phyloP scores from a whole-genome alignment of 2,797 vertebrate species.

The Characodon lateralis region DNA sequence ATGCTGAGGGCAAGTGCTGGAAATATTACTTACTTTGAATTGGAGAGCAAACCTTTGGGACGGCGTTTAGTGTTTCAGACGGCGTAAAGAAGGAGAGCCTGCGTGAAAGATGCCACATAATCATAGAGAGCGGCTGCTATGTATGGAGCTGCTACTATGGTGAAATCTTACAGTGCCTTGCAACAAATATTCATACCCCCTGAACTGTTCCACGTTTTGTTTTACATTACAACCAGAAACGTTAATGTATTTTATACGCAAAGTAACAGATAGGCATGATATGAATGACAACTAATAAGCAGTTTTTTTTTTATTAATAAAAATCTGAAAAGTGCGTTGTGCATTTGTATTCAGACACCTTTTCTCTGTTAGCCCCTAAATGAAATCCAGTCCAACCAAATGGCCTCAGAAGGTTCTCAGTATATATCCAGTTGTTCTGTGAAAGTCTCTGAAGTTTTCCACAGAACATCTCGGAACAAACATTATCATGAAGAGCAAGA shows the following conservation, averaged over 20 bases:
- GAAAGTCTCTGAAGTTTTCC: not conserved
- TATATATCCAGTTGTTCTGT: not conserved
- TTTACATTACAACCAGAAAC: not conserved
- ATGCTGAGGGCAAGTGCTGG: conserved; percentile 5
- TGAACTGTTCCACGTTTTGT: not conserved
- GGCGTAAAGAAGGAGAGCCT: not conserved
- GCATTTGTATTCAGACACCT: not conserved
- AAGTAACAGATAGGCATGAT: not conserved
- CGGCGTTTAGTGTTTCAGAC: not conserved
- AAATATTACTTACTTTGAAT: conserved; percentile 13
- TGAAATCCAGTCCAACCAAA: not conserved
- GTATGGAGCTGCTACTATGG: not conserved
- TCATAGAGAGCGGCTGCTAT: conserved; percentile 8
- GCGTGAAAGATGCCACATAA: not conserved
- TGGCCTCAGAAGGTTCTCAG: not conserved
- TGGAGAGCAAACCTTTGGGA: not conserved
- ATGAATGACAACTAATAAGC: not conserved
- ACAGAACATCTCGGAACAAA: too few species aligned
- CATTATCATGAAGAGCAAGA: too few species aligned
- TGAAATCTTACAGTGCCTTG: not conserved
- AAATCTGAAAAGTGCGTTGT: not conserved
- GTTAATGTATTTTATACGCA: not conserved
- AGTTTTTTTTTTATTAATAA: not conserved
- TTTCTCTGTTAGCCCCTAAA: not conserved
- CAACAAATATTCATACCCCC: not conserved